These are phyloP conservation scores for Aphodius sticticus DNA, from an alignment of 2,888 invertebrate species.

Conservation along the genomic window DNA sequence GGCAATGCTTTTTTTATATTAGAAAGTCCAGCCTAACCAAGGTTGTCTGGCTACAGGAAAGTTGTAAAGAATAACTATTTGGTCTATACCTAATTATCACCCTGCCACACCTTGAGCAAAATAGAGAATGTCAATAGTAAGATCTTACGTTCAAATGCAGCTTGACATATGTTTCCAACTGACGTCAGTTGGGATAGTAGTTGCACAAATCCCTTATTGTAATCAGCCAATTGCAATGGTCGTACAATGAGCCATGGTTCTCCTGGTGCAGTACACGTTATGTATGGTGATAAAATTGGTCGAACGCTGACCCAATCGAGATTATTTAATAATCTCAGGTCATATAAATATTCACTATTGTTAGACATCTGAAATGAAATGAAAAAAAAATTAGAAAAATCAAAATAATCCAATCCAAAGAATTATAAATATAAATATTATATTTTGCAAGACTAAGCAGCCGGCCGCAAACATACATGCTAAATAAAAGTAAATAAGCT, in stretches of 20 bases:
- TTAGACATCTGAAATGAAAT: constrained; percentile 32
- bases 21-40: constrained; percentile 11
- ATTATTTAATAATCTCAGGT: constrained; percentile 70
- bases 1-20: neutral
- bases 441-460: neutral
- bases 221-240: constrained; percentile 82
- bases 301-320: constrained; percentile 72
- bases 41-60: neutral
- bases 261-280: constrained; percentile 76
- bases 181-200: constrained; percentile 84
- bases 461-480: too few relatives aligned
- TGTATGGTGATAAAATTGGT: constrained; percentile 72
- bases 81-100: neutral
- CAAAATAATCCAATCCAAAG: neutral
- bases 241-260: constrained; percentile 79
- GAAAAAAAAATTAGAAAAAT: neutral
- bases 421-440: neutral
- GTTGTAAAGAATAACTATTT: neutral
- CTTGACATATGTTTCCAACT: constrained; percentile 80
- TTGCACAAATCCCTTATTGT: constrained; percentile 83
- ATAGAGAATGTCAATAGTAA: neutral
- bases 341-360: constrained; percentile 63
- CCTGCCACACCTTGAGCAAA: neutral
- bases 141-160: constrained; percentile 81
- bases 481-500: too few relatives aligned